Conservation (phyloP, 2,888 invertebrate species). For the Siphlonurus alternatus region DNA sequence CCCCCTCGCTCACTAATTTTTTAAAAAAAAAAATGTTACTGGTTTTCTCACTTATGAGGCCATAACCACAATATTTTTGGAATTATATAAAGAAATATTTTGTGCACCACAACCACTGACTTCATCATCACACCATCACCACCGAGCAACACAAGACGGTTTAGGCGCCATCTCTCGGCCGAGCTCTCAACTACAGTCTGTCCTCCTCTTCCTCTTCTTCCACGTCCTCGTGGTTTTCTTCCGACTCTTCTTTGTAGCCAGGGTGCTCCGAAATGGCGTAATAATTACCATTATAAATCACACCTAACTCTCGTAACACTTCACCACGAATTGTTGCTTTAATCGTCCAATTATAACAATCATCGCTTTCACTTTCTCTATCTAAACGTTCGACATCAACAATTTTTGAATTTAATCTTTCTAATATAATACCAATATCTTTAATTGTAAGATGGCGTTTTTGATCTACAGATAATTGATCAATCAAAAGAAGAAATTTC, state of each 20-base stretch:
- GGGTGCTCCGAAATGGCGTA: constrained; percentile 92
- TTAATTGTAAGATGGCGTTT: constrained; percentile 84
- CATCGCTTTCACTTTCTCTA: constrained; percentile 81
- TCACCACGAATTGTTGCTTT: constrained; percentile 88
- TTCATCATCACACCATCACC: too few species aligned
- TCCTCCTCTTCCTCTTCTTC: constrained; percentile 53
- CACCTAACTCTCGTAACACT: constrained; percentile 75
- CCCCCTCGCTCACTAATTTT: background rate
- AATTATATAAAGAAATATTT: background rate
- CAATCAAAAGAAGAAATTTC: constrained; percentile 82
- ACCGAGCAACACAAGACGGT: background rate
- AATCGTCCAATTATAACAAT: constrained; percentile 93
- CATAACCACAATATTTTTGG: background rate
- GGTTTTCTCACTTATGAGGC: background rate
- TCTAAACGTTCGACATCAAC: constrained; percentile 84
- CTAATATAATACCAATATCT: constrained; percentile 87
- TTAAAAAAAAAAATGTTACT: too few species aligned
- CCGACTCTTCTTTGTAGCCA: constrained; percentile 74
- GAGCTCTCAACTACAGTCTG: constrained; percentile 26
- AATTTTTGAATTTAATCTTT: constrained; percentile 81
- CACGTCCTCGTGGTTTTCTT: constrained; percentile 55
- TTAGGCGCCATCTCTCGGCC: background rate
- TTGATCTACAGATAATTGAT: constrained; percentile 81
- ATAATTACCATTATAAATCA: constrained; percentile 89
- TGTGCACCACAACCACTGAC: background rate